phyloP scores from a whole-genome alignment of 2,113 vertebrate genomes.

The Chaenogobius annularis region DNA sequence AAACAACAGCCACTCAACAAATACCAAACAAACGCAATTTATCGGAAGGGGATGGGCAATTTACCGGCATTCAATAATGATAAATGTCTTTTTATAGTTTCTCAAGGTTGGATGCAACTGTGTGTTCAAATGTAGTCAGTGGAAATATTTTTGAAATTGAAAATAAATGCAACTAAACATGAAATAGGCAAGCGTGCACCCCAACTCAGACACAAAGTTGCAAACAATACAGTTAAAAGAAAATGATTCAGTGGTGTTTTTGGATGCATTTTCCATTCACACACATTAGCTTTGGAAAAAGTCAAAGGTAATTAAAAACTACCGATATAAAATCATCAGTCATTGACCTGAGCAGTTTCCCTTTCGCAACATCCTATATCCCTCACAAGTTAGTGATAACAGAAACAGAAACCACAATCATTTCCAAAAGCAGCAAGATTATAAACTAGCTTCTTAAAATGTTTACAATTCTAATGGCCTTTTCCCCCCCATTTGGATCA shows the following conservation, averaged over 20 bases:
- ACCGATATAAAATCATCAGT: background rate
- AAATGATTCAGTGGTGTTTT: background rate
- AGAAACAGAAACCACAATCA: background rate
- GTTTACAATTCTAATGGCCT: too few species aligned
- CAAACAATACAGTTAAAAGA: background rate
- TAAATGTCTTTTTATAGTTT: background rate
- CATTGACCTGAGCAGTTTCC: background rate
- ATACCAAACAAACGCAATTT: constrained; percentile 9
- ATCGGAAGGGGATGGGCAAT: background rate
- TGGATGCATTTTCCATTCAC: background rate
- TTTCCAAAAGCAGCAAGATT: background rate
- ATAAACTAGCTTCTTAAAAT: background rate
- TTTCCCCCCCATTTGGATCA: background rate
- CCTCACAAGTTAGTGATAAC: background rate
- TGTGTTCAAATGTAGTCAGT: background rate
- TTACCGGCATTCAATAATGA: background rate
- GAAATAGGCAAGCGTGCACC: background rate
- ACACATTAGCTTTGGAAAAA: background rate
- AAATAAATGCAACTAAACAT: background rate
- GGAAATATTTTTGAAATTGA: background rate
- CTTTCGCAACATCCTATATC: background rate
- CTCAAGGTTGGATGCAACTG: background rate
- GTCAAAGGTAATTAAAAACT: background rate
- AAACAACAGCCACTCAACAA: background rate
- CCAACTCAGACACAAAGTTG: background rate